These are phyloP conservation scores for Chamaedrilus cognettii DNA, from an alignment of 2,888 invertebrate species.

Conservation along the genomic window DNA sequence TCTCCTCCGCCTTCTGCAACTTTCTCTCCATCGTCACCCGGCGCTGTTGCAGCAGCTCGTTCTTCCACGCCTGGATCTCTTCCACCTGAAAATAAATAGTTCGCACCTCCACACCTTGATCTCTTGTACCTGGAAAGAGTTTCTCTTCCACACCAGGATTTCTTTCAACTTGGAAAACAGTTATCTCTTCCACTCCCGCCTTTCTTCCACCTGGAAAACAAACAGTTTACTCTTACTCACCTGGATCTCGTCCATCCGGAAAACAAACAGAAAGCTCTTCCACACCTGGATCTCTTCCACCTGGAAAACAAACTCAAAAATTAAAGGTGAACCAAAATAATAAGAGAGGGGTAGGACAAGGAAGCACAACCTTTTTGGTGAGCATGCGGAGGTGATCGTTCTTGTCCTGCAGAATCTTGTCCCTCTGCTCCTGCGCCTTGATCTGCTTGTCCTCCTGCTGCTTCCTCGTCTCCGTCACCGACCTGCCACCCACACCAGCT, in stretches of 20 bases:
- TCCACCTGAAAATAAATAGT: constrained; percentile 60
- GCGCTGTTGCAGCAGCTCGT: constrained; percentile 79
- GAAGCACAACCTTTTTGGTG: constrained; percentile 72
- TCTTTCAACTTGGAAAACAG: too few species aligned
- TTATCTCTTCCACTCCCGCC: too few species aligned
- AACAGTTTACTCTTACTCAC: not conserved
- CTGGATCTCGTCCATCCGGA: too few species aligned
- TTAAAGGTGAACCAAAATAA: too few species aligned
- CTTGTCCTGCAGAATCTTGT: constrained; percentile 79
- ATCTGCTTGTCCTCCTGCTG: constrained; percentile 88
- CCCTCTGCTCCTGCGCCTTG: constrained; percentile 84
- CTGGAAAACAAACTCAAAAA: too few species aligned
- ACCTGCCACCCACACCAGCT: too few species aligned
- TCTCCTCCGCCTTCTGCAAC: constrained; percentile 80
- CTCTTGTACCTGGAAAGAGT: too few species aligned
- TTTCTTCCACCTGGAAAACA: too few species aligned
- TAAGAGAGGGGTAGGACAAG: not conserved
- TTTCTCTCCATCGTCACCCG: constrained; percentile 61
- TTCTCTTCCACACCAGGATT: too few species aligned
- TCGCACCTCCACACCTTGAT: not conserved
- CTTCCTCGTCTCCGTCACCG: constrained; percentile 67
- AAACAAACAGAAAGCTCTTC: constrained; percentile 75
- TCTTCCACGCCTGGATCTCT: constrained; percentile 74
- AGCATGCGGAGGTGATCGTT: constrained; percentile 83
- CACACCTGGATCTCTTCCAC: constrained; percentile 71